Evolutionary conservation across 37 sponge, comb jelly and placozoan genomes (phyloP), one percentile per base, ranked within the genome.

Genomic region (Cladorhizidae sp.): DNA sequence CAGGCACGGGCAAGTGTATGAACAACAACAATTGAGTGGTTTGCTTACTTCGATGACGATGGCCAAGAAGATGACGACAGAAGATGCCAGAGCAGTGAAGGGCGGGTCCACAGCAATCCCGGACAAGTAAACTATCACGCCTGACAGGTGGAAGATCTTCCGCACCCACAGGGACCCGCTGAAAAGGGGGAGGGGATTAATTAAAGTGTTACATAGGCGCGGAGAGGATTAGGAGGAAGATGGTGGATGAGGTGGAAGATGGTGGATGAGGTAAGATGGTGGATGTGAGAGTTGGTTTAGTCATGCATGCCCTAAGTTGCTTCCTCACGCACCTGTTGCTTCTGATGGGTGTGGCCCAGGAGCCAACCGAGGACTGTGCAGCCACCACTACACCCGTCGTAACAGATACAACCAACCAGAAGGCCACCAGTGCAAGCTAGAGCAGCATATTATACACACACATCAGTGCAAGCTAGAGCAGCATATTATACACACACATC

Each of bases 61-160:
- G 45, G 88, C 82, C 31, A 77, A 41, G 38, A 74, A 77, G 29
- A 67, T 15, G 42, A 75, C 73, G 40, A 85, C 40, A 5, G 87
- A 59, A 7, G 95, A 52, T 33, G 86, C 89, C 1, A 95, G 31
- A 57, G 57, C 31, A 38, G 81, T 75, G 64, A 86, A 61, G 56
- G 52, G 72, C 0, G 86, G 77, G 68, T 88, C 89, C 54, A 82
- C 17, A 11, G 73, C 72, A 33, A 91, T 51, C 25, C 92, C 89
- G 12, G 92, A 86, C 8, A 82, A 58, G 65, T 59, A 95, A 29
- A 95, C 87, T 18, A 85, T 42, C 23, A 95, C 38, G 0, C 80
- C 92, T 9, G 88, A 40, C 50, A 95, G 32, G 40, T 95, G 95
- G 64, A 95, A 95, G 64, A 75, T 77, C 85, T 95, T 95, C n/a